phyloP scores from a whole-genome alignment of 2,113 vertebrate genomes.

The Malurus cyaneus region DNA sequence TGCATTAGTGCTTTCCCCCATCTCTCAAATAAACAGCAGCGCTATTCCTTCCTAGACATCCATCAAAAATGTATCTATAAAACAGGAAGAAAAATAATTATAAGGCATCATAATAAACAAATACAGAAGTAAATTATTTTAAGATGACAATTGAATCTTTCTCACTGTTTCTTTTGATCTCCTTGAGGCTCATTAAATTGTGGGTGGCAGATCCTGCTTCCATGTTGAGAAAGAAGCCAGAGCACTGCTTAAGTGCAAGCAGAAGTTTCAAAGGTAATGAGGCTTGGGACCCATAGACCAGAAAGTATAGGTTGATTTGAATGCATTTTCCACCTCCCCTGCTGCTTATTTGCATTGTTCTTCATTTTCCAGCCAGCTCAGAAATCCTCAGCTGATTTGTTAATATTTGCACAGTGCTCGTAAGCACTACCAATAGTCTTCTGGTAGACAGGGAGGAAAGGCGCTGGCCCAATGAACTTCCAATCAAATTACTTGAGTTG shows the following conservation, averaged over 20 bases:
- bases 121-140: constrained; percentile 16
- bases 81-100: not conserved
- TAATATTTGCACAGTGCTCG: constrained; percentile 24
- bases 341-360: constrained; percentile 61
- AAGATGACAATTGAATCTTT: not conserved
- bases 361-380: constrained; percentile 31
- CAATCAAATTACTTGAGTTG: not conserved
- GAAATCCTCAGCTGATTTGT: constrained; percentile 41
- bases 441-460: not conserved
- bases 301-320: constrained; percentile 49
- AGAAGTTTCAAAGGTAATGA: constrained; percentile 64
- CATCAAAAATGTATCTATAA: not conserved
- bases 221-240: not conserved
- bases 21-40: not conserved
- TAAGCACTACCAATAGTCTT: not conserved
- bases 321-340: constrained; percentile 32
- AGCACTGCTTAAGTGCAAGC: not conserved
- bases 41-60: not conserved
- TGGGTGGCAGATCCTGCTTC: not conserved
- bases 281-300: constrained; percentile 42
- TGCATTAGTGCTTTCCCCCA: not conserved
- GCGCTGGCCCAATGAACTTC: not conserved
- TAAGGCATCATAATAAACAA: constrained; percentile 11
- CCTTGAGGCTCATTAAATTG: constrained; percentile 30
- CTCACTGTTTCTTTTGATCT: constrained; percentile 29